These are phyloP conservation scores for Urosaurus nigricauda DNA, from an alignment of 2,797 vertebrate species.

Conservation along the genomic window DNA sequence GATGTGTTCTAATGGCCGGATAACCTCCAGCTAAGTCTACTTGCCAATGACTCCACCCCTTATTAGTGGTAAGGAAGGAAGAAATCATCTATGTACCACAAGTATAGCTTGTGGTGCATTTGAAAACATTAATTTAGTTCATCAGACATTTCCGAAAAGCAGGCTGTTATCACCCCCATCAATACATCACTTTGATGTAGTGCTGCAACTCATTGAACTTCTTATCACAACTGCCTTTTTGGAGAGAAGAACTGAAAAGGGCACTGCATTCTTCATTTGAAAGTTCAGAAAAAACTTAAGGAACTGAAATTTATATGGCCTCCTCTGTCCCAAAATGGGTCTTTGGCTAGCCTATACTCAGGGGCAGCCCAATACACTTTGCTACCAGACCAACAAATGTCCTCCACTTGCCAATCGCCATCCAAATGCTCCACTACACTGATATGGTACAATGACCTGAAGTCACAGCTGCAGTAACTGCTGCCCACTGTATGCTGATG, in stretches of 20 bases:
- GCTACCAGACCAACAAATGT: background rate
- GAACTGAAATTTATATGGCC: background rate
- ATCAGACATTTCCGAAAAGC: background rate
- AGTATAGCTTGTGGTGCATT: background rate
- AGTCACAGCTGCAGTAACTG: background rate
- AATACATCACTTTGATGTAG: conserved; percentile 4
- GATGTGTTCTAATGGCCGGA: background rate
- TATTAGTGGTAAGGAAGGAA: conserved; percentile 32
- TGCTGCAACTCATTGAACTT: background rate
- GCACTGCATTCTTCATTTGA: background rate
- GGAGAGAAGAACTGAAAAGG: background rate
- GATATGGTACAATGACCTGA: background rate
- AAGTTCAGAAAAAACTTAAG: background rate
- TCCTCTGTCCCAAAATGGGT: background rate
- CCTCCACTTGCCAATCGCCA: background rate
- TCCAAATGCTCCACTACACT: background rate
- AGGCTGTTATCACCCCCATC: background rate
- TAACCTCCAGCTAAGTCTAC: fast-evolving
- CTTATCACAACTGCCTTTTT: fast-evolving
- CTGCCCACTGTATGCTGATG: background rate
- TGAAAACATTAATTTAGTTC: conserved; percentile 16
- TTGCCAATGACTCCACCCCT: background rate
- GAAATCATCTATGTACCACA: conserved; percentile 22
- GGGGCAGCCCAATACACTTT: background rate
- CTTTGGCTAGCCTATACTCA: background rate